These are phyloP conservation scores for Thera obeliscata DNA, from an alignment of 2,888 invertebrate genomes.

Conservation along the genomic window DNA sequence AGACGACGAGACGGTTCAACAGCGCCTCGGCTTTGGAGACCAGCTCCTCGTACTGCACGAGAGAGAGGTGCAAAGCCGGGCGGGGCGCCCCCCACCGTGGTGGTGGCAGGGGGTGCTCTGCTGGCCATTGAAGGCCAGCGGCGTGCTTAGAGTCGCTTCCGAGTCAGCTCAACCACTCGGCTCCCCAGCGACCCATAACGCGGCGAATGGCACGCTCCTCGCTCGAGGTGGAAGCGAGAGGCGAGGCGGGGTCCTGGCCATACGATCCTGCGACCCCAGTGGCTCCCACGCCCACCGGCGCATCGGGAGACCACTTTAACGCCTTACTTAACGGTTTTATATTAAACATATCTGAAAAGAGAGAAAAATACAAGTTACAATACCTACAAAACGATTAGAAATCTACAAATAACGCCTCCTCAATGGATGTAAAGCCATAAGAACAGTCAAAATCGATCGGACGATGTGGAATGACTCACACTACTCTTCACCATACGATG, in stretches of 20 bases:
- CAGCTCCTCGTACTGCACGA: slow-evolving; percentile 91
- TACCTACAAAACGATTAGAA: slow-evolving; percentile 4
- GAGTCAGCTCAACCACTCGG: slow-evolving; percentile 99
- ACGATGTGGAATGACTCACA: slow-evolving; percentile 19
- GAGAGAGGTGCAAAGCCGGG: slow-evolving; percentile 89
- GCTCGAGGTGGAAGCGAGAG: slow-evolving; percentile 68
- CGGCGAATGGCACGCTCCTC: slow-evolving; percentile 79
- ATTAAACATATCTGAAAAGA: slow-evolving; percentile 78
- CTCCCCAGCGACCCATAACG: slow-evolving; percentile 94
- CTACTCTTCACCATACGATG: slow-evolving; percentile 16
- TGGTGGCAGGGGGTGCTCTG: slow-evolving; percentile 77
- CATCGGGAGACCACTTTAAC: slow-evolving; percentile 76
- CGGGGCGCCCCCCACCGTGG: slow-evolving; percentile 79
- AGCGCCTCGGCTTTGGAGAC: slow-evolving; percentile 92
- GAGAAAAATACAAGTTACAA: slow-evolving; percentile 15
- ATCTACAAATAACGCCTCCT: not conserved
- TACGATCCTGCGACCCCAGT: slow-evolving; percentile 65
- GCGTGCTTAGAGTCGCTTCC: slow-evolving; percentile 76
- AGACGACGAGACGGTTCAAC: slow-evolving; percentile 92
- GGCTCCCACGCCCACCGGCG: slow-evolving; percentile 72
- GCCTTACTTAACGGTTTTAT: slow-evolving; percentile 84
- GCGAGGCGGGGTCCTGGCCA: slow-evolving; percentile 58
- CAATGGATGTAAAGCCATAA: not conserved
- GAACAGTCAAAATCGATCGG: slow-evolving; percentile 12
- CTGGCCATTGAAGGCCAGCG: slow-evolving; percentile 72